These are phyloP conservation scores for Ornithorhynchus anatinus DNA, from an alignment of 2,113 vertebrate species.

Conservation along the genomic window DNA sequence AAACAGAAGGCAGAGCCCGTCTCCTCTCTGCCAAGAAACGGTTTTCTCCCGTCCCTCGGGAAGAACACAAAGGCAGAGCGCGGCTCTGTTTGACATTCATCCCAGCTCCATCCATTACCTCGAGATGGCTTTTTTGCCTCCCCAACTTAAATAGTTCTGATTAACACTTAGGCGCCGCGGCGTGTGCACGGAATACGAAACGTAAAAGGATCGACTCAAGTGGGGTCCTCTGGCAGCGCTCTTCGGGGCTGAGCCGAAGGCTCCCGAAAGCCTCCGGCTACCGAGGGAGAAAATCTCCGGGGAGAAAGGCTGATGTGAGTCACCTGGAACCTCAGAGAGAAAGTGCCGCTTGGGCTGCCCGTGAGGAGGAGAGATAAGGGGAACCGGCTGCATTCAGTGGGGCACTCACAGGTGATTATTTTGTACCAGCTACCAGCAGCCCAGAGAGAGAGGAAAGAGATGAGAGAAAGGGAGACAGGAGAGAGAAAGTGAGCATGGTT, in stretches of 20 bases:
- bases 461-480: too few species aligned
- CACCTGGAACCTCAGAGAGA: not conserved
- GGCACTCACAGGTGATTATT: fast-evolving
- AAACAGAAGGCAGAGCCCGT: too few species aligned
- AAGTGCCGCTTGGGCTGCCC: not conserved
- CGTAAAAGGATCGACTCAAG: conserved; percentile 8
- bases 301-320: not conserved
- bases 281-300: not conserved
- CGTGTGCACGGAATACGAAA: conserved; percentile 7
- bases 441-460: not conserved
- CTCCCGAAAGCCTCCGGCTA: not conserved
- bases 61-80: not conserved
- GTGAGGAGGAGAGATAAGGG: not conserved
- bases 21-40: fast-evolving
- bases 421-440: not conserved
- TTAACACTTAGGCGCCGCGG: not conserved
- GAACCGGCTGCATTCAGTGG: not conserved
- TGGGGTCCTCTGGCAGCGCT: not conserved
- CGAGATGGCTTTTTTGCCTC: not conserved
- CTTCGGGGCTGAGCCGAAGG: not conserved
- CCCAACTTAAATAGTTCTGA: not conserved
- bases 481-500: too few species aligned
- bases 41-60: not conserved
- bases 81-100: not conserved
- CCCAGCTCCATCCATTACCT: not conserved